These are phyloP conservation scores for Ditula angustiorana DNA, from an alignment of 2,888 invertebrate species.

Conservation along the genomic window DNA sequence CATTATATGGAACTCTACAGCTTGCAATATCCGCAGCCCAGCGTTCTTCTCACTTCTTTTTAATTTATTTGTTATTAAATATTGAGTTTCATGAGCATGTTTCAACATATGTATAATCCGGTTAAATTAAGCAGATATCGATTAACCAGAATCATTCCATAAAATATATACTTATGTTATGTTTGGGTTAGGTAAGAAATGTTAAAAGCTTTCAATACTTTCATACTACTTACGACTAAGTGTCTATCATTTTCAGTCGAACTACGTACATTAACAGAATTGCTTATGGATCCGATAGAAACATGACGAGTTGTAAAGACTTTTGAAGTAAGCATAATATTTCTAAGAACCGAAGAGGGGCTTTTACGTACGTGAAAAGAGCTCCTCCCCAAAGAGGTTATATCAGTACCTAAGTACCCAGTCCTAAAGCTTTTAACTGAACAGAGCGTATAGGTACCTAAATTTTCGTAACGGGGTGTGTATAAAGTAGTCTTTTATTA, in stretches of 20 bases:
- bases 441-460: slow-evolving; percentile 15
- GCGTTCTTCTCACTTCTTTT: too few relatives aligned
- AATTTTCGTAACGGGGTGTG: slow-evolving; percentile 17
- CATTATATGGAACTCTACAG: too few relatives aligned
- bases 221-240: too few relatives aligned
- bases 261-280: not conserved
- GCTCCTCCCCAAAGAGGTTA: not conserved
- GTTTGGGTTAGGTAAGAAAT: too few relatives aligned
- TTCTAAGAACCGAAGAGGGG: not conserved
- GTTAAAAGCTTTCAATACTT: too few relatives aligned
- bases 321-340: not conserved
- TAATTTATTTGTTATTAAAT: too few relatives aligned
- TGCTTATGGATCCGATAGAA: not conserved
- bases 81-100: too few relatives aligned
- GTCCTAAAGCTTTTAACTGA: slow-evolving; percentile 32
- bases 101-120: too few relatives aligned
- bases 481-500: slow-evolving; percentile 30
- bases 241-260: not conserved
- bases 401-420: not conserved
- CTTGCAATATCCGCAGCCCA: too few relatives aligned
- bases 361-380: not conserved
- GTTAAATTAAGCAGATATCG: too few relatives aligned
- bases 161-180: too few relatives aligned
- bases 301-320: not conserved
- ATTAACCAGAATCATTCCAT: too few relatives aligned